phyloP scores from a whole-genome alignment of 2,797 vertebrate species.

The Poecilia wingei region DNA sequence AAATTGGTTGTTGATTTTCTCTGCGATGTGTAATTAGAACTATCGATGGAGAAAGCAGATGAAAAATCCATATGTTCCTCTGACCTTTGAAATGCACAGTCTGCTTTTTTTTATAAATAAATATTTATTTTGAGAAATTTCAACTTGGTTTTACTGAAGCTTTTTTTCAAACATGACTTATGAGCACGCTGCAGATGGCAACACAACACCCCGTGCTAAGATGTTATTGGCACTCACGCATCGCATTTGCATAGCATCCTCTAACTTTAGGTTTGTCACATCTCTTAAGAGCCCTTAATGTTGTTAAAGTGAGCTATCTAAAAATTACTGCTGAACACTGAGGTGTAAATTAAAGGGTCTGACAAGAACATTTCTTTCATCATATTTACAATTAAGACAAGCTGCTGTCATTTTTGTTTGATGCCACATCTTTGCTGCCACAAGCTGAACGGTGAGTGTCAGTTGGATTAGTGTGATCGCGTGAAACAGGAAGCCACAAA shows the following conservation, averaged over 20 bases:
- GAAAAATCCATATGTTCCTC: conserved; percentile 2
- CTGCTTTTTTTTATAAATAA: neutral
- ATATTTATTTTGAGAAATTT: neutral
- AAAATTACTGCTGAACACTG: neutral
- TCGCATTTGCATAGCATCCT: neutral
- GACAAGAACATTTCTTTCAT: neutral
- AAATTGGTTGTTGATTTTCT: conserved; percentile 11
- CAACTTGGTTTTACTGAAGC: neutral
- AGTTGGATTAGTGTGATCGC: neutral
- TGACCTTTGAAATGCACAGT: neutral
- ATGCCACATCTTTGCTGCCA: neutral
- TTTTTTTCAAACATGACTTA: neutral
- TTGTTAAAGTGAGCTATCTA: neutral
- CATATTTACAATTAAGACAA: neutral
- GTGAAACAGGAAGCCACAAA: neutral
- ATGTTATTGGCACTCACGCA: neutral
- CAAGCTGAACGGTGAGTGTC: neutral
- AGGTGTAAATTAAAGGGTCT: neutral
- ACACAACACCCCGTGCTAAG: neutral
- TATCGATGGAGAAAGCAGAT: conserved; percentile 1
- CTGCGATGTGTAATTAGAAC: neutral
- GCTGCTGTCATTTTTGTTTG: neutral
- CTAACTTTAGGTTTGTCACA: neutral
- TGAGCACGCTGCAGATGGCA: neutral
- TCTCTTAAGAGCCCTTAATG: neutral